Evolutionary conservation across 2,888 invertebrate genomes (phyloP), one percentile per base, ranked within the genome.

Genomic region (Oxystoma pomonae): DNA sequence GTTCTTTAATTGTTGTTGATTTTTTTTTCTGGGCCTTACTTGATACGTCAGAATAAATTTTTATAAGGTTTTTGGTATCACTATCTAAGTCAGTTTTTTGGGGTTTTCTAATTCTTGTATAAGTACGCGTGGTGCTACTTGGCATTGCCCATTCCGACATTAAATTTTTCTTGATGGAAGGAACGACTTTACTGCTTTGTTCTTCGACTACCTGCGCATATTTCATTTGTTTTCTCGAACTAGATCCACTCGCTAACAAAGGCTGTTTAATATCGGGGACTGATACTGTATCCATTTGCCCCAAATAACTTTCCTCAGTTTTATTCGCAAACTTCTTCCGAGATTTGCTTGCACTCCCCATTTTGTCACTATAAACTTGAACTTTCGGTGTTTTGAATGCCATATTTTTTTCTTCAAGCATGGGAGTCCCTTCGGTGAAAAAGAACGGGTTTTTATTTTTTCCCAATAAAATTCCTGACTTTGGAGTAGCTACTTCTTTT

Each of bases 301-400:
- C 50, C n/a, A 50, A 50, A 53, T 53, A 19, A 19, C n/a, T 16
- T 17, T 53, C 53, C n/a, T n/a, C n/a, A n/a, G n/a, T n/a, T 50
- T 50, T 50, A 12, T 50, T n/a, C 7, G 53, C 5, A 16, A 9
- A 53, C n/a, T 3, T 53, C n/a, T 53, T 53, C n/a, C 53, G 16
- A 17, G 19, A 53, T 19, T 19, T 16, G 7, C 17, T 53, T 12
- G 12, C n/a, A 53, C 5, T 17, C 7, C 7, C n/a, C 53, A 9
- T 53, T 16, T 16, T 16, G 7, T 65, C 65, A 2, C 62, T 59
- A 50, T 60, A 67, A 49, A 65, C 64, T 2, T 62, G 55, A 16
- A 66, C 59, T 58, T 66, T 66, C n/a, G 66, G 59, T 16, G 60
- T 59, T 21, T 59, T 56, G 1, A 55, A 50, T 16, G 35, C 20